These are phyloP conservation scores for Sturnus vulgaris DNA, from an alignment of 2,113 vertebrate genomes.

Conservation along the genomic window DNA sequence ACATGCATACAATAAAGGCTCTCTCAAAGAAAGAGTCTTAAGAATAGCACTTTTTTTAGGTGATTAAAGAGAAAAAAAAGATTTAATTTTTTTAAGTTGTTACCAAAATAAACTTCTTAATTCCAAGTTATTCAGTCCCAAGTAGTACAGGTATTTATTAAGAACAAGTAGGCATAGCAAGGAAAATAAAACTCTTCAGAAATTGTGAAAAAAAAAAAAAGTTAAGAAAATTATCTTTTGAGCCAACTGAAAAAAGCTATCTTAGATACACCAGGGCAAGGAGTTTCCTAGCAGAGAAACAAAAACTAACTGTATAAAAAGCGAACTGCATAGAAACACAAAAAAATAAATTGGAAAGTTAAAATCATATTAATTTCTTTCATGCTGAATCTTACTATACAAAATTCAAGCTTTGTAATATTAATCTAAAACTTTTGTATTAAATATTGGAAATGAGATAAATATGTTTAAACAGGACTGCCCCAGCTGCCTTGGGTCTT, in stretches of 20 bases:
- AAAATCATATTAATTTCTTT: conserved; percentile 18
- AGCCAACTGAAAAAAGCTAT: background rate
- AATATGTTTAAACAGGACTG: conserved; percentile 35
- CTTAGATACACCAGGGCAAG: background rate
- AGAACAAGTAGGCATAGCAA: background rate
- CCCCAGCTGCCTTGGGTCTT: background rate
- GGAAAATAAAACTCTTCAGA: background rate
- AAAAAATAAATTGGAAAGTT: background rate
- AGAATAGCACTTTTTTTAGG: background rate
- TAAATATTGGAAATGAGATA: conserved; percentile 37
- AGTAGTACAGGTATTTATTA: background rate
- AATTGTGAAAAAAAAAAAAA: background rate
- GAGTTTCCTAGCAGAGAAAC: background rate
- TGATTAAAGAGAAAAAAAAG: background rate
- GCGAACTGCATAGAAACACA: background rate
- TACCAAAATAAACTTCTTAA: background rate
- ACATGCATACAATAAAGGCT: background rate
- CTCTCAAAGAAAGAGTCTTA: background rate
- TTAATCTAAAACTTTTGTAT: conserved; percentile 38
- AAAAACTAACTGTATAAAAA: background rate
- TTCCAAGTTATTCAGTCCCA: background rate
- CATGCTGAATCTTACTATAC: background rate
- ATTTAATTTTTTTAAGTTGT: background rate
- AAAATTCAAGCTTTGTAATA: conserved; percentile 14
- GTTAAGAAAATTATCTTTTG: background rate